These are phyloP conservation scores for Pachyramphus minor DNA, from an alignment of 2,113 vertebrate genomes.

Conservation along the genomic window DNA sequence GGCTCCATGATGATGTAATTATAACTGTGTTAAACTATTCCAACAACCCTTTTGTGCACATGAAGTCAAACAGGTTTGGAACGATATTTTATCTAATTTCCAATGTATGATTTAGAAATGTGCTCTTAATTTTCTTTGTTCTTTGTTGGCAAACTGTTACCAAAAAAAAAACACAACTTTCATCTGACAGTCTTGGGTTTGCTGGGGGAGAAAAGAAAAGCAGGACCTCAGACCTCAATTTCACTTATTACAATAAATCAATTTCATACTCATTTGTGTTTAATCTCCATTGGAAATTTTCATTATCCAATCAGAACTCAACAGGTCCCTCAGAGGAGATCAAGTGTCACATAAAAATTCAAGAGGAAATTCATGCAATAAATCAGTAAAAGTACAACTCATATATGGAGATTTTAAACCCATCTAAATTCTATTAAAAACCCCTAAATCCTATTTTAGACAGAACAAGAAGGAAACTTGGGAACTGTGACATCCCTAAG, in stretches of 20 bases:
- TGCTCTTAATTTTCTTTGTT: conserved; percentile 55
- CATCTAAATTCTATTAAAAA: conserved; percentile 76
- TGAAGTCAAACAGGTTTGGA: conserved; percentile 9
- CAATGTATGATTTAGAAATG: conserved; percentile 14
- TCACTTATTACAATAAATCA: conserved; percentile 76
- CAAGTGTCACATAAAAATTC: conserved; percentile 77
- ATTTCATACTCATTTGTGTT: conserved; percentile 75
- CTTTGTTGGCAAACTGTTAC: conserved; percentile 51
- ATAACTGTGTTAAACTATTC: background rate
- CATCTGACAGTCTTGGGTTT: conserved; percentile 22
- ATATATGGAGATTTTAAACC: conserved; percentile 72
- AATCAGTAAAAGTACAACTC: conserved; percentile 64
- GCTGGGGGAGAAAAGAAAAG: conserved; percentile 43
- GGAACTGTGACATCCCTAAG: conserved; percentile 60
- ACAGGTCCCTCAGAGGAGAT: conserved; percentile 65
- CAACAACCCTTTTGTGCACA: background rate
- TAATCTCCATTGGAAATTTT: conserved; percentile 77
- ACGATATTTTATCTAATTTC: conserved; percentile 38
- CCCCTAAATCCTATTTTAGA: conserved; percentile 71
- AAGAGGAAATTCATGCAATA: conserved; percentile 76
- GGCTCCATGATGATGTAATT: background rate
- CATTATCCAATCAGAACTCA: conserved; percentile 75
- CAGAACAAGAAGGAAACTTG: conserved; percentile 64
- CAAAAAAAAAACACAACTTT: background rate
- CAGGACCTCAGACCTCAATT: conserved; percentile 69